Base-by-base conservation (phyloP, 2,797 vertebrate genomes). In the Xerus rutilus region DNA sequence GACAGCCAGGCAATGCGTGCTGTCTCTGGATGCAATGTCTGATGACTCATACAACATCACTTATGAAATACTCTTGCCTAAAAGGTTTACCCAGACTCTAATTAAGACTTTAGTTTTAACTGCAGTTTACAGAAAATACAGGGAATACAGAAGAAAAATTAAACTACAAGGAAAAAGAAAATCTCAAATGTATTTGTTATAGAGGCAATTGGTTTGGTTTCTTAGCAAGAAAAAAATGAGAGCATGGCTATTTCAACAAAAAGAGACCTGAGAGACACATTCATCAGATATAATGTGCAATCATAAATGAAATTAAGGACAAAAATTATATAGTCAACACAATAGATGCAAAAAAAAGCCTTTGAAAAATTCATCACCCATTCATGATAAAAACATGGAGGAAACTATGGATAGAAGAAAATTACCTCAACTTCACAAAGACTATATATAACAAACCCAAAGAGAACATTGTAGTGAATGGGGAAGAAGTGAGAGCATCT, bases 191-290 rank as follows among this genome's bases (percentile, higher is more conserved):
- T 78, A 49, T n/a, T 28, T 83, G 1, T 90, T 77, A 62, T 72
- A 43, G 64, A 86, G 65, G 43, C 23, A 85, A 39, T 86, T 65
- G 49, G 54, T 52, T 88, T 93, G n/a, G 21, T 85, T 49, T 95
- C n/a, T 89, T 86, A 83, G 70, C 72, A 82, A 43, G 57, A 65
- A 17, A 86, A 49, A 73, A 89, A 83, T 28, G 49, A 64, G 10
- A 3, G 32, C 17, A 32, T 28, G 3, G 25, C 18, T 78, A 2
- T 74, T 72, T 65, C 43, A 86, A 4, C 39, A 47, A 30, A 39
- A 76, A 70, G 62, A 92, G 70, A 93, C 6, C 79, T 59, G 47
- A 78, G 57, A 78, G 59, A 72, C 7, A 25, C n/a, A n/a, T 64
- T 88, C 13, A 47, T 47, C 43, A 94, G 78, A 93, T 64, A 9